Evolutionary conservation across 2,888 invertebrate species (phyloP), one percentile per base, ranked within the genome.

Genomic region (Horisme vitalbata): DNA sequence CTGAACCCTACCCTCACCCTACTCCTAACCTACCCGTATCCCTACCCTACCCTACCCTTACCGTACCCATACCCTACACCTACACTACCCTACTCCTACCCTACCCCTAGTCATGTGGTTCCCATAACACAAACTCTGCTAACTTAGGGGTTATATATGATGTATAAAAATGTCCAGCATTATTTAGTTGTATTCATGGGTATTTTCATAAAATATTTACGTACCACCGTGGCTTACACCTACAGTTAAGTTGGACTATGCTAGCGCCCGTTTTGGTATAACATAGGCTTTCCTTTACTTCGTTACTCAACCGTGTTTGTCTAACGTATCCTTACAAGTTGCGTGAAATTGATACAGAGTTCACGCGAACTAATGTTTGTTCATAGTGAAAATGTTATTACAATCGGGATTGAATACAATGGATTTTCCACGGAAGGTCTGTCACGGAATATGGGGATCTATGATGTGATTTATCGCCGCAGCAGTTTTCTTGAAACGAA

Each of bases 301-400:
- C 21, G 36, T 41, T 43, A 34, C 15, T 61, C 63, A 47, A 43
- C 49, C 53, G 47, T 75, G 77, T 79, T 79, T 77, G 72, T 65
- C 59, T 65, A 64, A 67, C 59, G 61, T 63, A 64, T 71, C 67
- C 73, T 63, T 74, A 72, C 75, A 79, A 79, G 73, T 80, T 77
- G 70, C 71, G 71, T 76, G 82, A 82, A 83, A 84, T 83, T 84
- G 85, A 84, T 85, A 83, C 76, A 68, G 57, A 67, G 65, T 39
- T 63, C 67, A 71, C 70, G 71, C 63, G 71, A 69, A 64, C 65
- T 65, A 68, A 57, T 74, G 72, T 80, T 78, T 79, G 70, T 61
- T 61, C 58, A 61, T 66, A 70, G 70, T 66, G 70, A 72, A 68
- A 70, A 49, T 62, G 66, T 66, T 77, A 71, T 75, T 70, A 70